Evolutionary conservation across 2,797 vertebrate genomes (phyloP).

Genomic region (Chelonia mydas): DNA sequence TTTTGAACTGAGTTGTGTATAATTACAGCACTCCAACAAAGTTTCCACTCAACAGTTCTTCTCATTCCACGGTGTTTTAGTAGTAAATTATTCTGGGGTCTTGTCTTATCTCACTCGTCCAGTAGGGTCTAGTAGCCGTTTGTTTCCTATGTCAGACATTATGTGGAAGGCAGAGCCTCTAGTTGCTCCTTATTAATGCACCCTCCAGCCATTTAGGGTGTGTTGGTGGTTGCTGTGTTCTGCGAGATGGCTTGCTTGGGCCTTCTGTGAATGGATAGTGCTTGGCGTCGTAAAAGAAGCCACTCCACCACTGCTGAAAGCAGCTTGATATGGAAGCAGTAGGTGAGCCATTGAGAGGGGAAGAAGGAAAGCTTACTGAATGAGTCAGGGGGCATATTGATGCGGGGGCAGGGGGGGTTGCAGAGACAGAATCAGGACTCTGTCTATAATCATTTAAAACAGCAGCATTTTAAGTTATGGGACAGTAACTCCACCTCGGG

Average conservation of each 20-base stretch:
- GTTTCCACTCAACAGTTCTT: neutral
- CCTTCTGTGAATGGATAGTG: neutral
- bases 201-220: too few relatives aligned
- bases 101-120: neutral
- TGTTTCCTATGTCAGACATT: neutral
- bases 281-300: accelerated
- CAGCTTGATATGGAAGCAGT: neutral
- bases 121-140: neutral
- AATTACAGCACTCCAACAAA: neutral
- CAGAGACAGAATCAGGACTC: neutral
- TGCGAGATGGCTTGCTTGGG: neutral
- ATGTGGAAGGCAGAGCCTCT: neutral
- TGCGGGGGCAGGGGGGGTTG: neutral
- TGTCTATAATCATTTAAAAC: neutral
- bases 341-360: neutral
- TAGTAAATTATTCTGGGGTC: neutral
- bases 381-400: neutral
- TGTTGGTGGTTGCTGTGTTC: neutral
- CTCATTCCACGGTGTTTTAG: neutral
- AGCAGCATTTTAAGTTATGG: neutral
- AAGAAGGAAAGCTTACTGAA: neutral
- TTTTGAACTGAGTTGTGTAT: accelerated
- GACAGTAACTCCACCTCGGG: neutral
- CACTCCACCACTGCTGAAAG: neutral
- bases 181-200: neutral